Evolutionary conservation across 2,888 invertebrate genomes (phyloP), one percentile per base, ranked within the genome.

Genomic region (Rhamnusium bicolor): DNA sequence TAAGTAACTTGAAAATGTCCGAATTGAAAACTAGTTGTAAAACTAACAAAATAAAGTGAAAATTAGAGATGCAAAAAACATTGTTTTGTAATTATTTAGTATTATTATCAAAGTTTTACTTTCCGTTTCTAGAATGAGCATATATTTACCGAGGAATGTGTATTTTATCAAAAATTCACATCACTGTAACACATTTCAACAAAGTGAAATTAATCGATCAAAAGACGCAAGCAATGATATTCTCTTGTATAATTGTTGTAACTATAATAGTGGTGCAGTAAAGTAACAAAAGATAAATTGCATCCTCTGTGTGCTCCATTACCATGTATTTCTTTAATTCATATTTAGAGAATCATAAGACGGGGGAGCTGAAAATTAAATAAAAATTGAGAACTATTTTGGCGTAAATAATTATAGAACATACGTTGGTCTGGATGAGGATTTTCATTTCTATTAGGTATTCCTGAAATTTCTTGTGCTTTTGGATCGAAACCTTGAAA

Each of bases 361-460:
- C 8, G 82, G 82, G 14, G 82, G 82, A 21, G 80, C 82, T 82
- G 56, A 60, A 80, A 80, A 67, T 58, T 63, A 77, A 71, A 69
- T 46, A 63, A 62, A 16, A 46, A 46, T 32, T 24, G 58, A 47
- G 19, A 6, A n/a, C n/a, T n/a, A n/a, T 46, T 68, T 27, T 58
- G 29, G 51, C 10, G 49, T 53, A 32, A 61, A 47, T 62, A 72
- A 19, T 2, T 32, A n/a, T n/a, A 29, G n/a, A 54, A 74, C 75
- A 69, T 74, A 80, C 79, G 76, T 49, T 71, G 60, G 19, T 79
- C 76, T 51, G 69, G 58, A 51, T 49, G 69, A 16, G 66, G 27
- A 24, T 24, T 24, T 24, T 24, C 24, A 12, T 56, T 16, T 58
- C 49, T 46, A 63, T 51, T 67, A 24, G 49, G 51, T 60, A 60